phyloP scores from a whole-genome alignment of 2,797 vertebrate species.

The Threskiornis aethiopicus region DNA sequence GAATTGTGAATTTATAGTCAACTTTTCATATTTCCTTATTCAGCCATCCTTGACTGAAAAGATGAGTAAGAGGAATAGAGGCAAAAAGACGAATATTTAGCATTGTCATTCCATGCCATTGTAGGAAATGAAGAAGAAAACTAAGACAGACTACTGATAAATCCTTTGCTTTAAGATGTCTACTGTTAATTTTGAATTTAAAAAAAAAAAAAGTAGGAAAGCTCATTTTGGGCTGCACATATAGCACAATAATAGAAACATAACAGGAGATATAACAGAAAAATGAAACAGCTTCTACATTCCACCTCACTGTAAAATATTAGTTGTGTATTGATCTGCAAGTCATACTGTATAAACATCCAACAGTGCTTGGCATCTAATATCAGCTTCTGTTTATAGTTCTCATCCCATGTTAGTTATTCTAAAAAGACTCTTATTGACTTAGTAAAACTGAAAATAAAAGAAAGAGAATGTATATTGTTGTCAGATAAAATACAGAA shows the following conservation, averaged over 20 bases:
- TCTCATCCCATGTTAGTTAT: background rate
- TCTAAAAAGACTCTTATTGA: background rate
- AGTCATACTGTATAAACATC: background rate
- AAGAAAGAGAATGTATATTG: background rate
- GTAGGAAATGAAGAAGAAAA: background rate
- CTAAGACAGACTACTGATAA: background rate
- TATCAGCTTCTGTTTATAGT: background rate
- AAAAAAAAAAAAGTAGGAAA: background rate
- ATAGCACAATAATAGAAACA: background rate
- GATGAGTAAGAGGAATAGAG: background rate
- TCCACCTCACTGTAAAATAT: background rate
- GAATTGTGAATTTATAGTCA: background rate
- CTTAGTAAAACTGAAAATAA: background rate
- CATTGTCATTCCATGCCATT: background rate
- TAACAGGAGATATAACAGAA: background rate
- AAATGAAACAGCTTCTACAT: background rate
- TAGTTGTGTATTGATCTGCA: background rate
- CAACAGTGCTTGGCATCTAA: background rate
- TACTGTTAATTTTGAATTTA: background rate
- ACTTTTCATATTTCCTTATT: background rate
- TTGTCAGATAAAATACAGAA: background rate
- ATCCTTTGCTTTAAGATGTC: background rate
- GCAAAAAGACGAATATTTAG: background rate
- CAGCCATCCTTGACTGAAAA: background rate
- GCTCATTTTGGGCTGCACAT: background rate